Evolutionary conservation across 2,113 vertebrate genomes (phyloP).

Genomic region (Oncorhynchus tshawytscha): DNA sequence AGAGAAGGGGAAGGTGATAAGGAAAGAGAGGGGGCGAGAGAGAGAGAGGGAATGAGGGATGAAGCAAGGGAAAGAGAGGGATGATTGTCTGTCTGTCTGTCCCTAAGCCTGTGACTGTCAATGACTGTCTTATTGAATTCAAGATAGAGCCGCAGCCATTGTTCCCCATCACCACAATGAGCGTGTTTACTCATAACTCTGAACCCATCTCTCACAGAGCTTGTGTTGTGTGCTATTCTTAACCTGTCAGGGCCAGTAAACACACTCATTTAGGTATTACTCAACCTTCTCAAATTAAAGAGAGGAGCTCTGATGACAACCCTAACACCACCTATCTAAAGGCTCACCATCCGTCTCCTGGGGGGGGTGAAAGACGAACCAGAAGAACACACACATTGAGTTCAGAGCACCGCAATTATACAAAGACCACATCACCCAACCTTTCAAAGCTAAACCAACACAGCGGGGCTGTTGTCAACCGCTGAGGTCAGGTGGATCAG

Average conservation of each 20-base stretch:
- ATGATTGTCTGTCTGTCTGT: not conserved
- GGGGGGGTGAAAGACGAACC: not conserved
- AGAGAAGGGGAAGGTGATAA: not conserved
- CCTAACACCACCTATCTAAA: not conserved
- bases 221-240: slow-evolving; percentile 18
- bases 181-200: not conserved
- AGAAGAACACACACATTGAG: not conserved
- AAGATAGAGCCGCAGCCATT: not conserved
- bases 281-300: slow-evolving; percentile 21
- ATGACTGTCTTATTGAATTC: too few species aligned
- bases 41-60: too few species aligned
- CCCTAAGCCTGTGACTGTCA: too few species aligned
- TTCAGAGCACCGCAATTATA: not conserved
- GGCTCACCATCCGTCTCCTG: slow-evolving; percentile 4
- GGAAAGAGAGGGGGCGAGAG: too few species aligned
- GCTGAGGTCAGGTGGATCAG: not conserved
- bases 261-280: slow-evolving; percentile 17
- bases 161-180: not conserved
- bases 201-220: not conserved
- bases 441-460: not conserved
- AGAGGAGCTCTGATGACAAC: not conserved
- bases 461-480: not conserved
- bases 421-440: not conserved
- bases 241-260: slow-evolving; percentile 24
- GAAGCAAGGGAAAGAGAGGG: not conserved